phyloP scores from a whole-genome alignment of 2,113 vertebrate species.

The Eupsittula cactorum region DNA sequence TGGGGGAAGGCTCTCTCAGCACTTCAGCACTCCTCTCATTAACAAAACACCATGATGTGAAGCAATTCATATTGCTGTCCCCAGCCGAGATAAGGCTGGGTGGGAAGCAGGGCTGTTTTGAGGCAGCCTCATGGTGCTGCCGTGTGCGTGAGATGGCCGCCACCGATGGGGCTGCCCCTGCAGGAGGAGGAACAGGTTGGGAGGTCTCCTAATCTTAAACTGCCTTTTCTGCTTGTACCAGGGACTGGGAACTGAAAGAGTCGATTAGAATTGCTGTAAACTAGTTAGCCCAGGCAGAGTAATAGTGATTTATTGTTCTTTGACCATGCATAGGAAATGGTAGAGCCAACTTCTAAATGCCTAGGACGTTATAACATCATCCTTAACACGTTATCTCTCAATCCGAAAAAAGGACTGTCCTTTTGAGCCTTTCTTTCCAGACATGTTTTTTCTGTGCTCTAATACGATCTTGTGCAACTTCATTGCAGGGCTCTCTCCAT shows the following conservation, averaged over 20 bases:
- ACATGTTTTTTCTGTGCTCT: background rate
- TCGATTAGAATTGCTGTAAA: background rate
- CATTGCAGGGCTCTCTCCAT: background rate
- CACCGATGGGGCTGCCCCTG: background rate
- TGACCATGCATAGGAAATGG: background rate
- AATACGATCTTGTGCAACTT: fast-evolving
- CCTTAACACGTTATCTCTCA: background rate
- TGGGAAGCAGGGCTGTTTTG: background rate
- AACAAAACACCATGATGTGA: background rate
- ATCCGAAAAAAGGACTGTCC: background rate
- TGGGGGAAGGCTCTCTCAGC: background rate
- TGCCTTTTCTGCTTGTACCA: background rate
- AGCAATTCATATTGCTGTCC: background rate
- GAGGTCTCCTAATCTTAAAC: background rate
- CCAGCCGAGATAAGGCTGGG: background rate
- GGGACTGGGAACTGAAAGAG: background rate
- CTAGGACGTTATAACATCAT: background rate
- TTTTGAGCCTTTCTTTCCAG: background rate
- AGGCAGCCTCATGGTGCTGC: background rate
- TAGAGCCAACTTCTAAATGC: background rate
- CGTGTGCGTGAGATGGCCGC: fast-evolving
- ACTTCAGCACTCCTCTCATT: slow-evolving; percentile 6
- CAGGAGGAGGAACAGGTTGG: background rate
- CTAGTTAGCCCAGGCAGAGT: background rate
- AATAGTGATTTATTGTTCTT: background rate